Evolutionary conservation across 2,888 invertebrate species (phyloP), one percentile per base, ranked within the genome.

Genomic region (Chironomus riparius): DNA sequence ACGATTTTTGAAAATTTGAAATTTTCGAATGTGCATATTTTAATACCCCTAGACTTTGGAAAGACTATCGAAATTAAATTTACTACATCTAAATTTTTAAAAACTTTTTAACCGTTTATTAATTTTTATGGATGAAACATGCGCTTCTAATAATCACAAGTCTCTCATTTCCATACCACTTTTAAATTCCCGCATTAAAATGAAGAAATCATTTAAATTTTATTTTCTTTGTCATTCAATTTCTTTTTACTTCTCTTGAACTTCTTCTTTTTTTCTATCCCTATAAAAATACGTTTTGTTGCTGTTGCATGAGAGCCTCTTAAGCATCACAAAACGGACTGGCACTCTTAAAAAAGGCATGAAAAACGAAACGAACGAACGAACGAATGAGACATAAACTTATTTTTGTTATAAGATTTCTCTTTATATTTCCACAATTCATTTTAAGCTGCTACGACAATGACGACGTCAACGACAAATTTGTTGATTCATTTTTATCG

Each of bases 401-500:
- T 56, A 56, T 56, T 18, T 56, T 18, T 18, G 15, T 56, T 18
- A 56, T 38, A 38, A 38, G 10, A 38, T 38, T 56, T 56, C 56
- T 56, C n/a, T 15, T 15, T 56, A 18, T 56, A 56, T 56, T 56
- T 56, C 2, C 18, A 56, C 56, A 56, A 56, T 18, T 56, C 56
- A 56, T 18, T 56, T n/a, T 56, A 7, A 56, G 18, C 56, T 18
- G 7, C 38, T 38, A 38, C 38, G 7, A 56, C 18, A 18, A 50
- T 50, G 50, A 56, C 56, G 56, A 56, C 56, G 65, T n/a, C 18
- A 15, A 24, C 65, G 65, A 65, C 65, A 65, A 24, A 24, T 65
- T 65, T 65, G 65, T 65, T 65, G 65, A 65, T 65, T 65, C 65
- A 24, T 65, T 65, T 56, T 65, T 65, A 65, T 65, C 24, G 65